Evolutionary conservation across 2,888 invertebrate species (phyloP), one percentile per base, ranked within the genome.

Genomic region (Augiades crinisus): DNA sequence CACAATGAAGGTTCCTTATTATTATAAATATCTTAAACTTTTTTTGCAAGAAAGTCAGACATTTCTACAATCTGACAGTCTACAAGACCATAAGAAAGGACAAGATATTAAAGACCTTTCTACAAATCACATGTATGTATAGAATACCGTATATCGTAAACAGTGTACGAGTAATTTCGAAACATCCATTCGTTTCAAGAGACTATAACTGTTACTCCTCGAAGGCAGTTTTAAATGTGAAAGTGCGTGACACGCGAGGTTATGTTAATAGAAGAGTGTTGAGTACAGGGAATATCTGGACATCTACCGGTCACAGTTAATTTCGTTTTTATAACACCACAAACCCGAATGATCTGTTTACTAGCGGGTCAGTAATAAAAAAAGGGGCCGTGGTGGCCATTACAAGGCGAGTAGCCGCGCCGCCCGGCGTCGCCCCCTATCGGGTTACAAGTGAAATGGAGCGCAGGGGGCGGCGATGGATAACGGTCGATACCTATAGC

Each of bases 301-400:
- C 83, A 82, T 85, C 75, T 74, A 83, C 82, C 75, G 78, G 77
- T 70, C 80, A 72, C 77, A 83, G 84, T 87, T 88, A 88, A 88
- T 89, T 89, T 82, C 81, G 84, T 87, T 89, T 89, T 89, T 89
- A 89, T 88, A 87, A 81, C 88, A 88, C 86, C 88, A 88, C 88
- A 88, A 88, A 87, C 84, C 86, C 82, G 86, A 88, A 89, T 88
- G 88, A 88, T 88, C 88, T 89, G 88, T 89, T 88, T 89, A 89
- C 88, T 89, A 85, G 88, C 87, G 87, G 88, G 84, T 82, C 84
- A 86, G 88, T 88, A 86, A 86, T 89, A 89, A 89, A 89, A n/a
- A 85, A 85, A 75, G 84, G 84, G 88, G 84, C 82, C 80, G 85
- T 77, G 79, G 84, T 82, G 78, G 83, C 82, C 80, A 85, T 86